Conservation (phyloP, 2,797 vertebrate species). For the Numenius phaeopus region DNA sequence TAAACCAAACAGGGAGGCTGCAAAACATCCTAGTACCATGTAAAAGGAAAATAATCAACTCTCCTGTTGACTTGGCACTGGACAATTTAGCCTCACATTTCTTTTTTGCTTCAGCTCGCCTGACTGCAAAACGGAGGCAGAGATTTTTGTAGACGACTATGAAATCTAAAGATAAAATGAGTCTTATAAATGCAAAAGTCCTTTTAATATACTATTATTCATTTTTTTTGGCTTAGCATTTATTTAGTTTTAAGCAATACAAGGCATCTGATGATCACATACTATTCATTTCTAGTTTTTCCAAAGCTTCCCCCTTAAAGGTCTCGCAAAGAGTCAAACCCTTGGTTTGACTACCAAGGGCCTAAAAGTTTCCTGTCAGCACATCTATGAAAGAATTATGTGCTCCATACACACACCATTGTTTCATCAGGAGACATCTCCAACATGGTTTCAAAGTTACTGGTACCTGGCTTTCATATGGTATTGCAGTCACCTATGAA, state of each 20-base stretch:
- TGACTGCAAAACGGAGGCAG: not conserved
- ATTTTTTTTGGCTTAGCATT: not conserved
- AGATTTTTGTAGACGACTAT: not conserved
- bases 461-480: not conserved
- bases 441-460: not conserved
- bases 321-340: not conserved
- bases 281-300: not conserved
- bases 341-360: not conserved
- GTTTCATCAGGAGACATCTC: not conserved
- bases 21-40: rapidly evolving
- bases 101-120: not conserved
- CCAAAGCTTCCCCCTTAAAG: not conserved
- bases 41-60: not conserved
- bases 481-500: not conserved
- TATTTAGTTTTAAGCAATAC: not conserved
- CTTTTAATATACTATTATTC: not conserved
- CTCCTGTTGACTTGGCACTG: not conserved
- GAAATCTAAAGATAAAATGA: not conserved
- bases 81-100: not conserved
- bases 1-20: not conserved
- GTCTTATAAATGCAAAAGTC: not conserved
- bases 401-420: not conserved
- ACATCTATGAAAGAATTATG: not conserved
- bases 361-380: not conserved
- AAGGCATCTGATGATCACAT: not conserved